Evolutionary conservation across 2,888 invertebrate genomes (phyloP), one percentile per base, ranked within the genome.

Genomic region (Folsomia manolachei): DNA sequence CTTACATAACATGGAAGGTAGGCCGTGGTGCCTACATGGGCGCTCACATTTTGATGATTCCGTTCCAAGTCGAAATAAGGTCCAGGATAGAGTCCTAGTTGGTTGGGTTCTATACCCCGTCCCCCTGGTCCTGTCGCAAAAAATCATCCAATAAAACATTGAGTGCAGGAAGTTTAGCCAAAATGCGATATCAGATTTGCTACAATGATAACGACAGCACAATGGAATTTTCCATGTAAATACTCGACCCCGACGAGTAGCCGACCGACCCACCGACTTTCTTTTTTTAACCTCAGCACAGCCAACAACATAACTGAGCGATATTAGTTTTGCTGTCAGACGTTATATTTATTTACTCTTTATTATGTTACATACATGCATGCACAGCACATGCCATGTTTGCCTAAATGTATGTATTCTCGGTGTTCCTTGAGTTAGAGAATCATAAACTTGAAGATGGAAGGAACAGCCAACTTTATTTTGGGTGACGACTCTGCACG

Each of bases 21-120:
- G 81, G 94, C 94, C 86, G 93, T 92, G 73, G 93, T 93, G 82
- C 94, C 94, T 82, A 94, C 88, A 85, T 95, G 94, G 81, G 93
- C 92, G 80, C 94, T 94, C 85, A 94, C 90, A 86, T 94, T 94
- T 84, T 90, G 91, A 82, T 92, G 90, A 74, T 80, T 79, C 79
- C 90, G 90, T 80, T 88, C 86, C 76, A 92, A 89, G 86, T 93
- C 94, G 85, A 94, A 91, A 87, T 91, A 93, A 78, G 93, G 93
- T 77, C 93, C 92, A 4, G 39, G 39, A 14, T 39, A 39, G 4
- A 39, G 14, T 39, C 39, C 39, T 9, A 14, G 4, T 39, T 9
- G 39, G 7, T 39, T 14, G n/a, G n/a, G n/a, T n/a, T n/a, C n/a
- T n/a, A n/a, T n/a, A 4, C 4, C 39, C 4, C 39, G 66, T 52